A percentile compares a stretch with the other conserved stretches of the same genome.
phyloP scores from a whole-genome alignment of 2,888 invertebrate genomes.

The Mactromeris polynyma region DNA sequence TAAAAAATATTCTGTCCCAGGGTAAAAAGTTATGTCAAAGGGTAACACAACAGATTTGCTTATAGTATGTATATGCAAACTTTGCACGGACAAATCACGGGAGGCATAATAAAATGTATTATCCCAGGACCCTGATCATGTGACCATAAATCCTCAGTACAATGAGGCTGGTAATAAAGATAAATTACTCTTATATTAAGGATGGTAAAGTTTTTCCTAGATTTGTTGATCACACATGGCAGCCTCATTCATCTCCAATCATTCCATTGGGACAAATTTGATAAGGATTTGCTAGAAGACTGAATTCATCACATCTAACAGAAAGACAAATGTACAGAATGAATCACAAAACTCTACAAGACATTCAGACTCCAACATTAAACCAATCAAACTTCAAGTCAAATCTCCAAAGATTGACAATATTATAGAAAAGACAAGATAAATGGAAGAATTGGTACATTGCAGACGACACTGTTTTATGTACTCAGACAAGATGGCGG shows the following conservation, averaged over 20 bases:
- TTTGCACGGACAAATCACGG: too few relatives aligned
- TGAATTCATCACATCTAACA: not conserved
- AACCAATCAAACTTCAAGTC: constrained; percentile 10
- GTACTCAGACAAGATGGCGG: not conserved
- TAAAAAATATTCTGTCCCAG: too few relatives aligned
- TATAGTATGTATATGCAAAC: too few relatives aligned
- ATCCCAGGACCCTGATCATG: not conserved
- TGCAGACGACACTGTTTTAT: not conserved
- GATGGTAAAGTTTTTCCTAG: constrained; percentile 2
- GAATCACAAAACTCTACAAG: not conserved
- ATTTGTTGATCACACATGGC: constrained; percentile 6
- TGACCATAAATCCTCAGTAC: not conserved
- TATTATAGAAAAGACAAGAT: not conserved
- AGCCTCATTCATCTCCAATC: not conserved
- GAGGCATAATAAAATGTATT: not conserved
- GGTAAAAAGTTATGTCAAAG: not conserved
- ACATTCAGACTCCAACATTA: constrained; percentile 6
- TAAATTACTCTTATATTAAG: constrained; percentile 5
- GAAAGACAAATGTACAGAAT: not conserved
- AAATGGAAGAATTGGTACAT: not conserved
- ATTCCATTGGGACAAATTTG: not conserved
- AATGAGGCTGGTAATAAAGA: not conserved
- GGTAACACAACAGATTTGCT: not conserved
- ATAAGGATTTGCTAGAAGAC: not conserved
- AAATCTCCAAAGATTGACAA: not conserved